Conservation (phyloP, 2,113 vertebrate species). For the Lota lota region DNA sequence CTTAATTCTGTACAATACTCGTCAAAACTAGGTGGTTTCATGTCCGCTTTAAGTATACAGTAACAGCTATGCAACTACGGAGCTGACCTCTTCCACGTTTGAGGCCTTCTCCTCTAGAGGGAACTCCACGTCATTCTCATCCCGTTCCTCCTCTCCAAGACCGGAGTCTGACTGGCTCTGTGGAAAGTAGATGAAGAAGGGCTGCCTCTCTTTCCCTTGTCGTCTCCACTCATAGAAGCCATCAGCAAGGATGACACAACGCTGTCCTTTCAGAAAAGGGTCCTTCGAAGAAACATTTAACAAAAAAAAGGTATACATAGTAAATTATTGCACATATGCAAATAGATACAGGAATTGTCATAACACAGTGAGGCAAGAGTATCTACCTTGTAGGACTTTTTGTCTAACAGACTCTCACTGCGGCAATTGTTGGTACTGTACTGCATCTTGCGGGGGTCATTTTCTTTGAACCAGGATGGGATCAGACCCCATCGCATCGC, state of each 20-base stretch:
- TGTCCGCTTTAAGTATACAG: too few relatives aligned
- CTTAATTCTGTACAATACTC: too few relatives aligned
- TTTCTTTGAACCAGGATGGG: slow-evolving; percentile 88
- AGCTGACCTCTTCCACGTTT: slow-evolving; percentile 33
- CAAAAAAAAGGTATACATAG: not conserved
- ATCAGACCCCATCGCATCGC: slow-evolving; percentile 95
- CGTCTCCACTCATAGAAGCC: slow-evolving; percentile 95
- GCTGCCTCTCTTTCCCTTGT: slow-evolving; percentile 76
- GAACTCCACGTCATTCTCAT: slow-evolving; percentile 11
- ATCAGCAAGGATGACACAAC: slow-evolving; percentile 92
- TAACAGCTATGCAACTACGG: not conserved
- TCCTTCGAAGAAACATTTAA: slow-evolving; percentile 64
- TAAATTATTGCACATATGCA: not conserved
- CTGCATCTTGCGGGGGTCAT: slow-evolving; percentile 82
- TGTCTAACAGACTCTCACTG: slow-evolving; percentile 87
- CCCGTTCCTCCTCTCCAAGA: slow-evolving; percentile 9
- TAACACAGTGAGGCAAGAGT: not conserved
- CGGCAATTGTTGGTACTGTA: slow-evolving; percentile 92
- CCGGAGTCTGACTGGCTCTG: slow-evolving; percentile 51
- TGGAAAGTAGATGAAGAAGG: slow-evolving; percentile 95
- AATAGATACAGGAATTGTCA: not conserved
- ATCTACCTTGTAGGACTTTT: slow-evolving; percentile 88
- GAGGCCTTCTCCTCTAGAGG: slow-evolving; percentile 4
- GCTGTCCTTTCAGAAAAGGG: slow-evolving; percentile 85
- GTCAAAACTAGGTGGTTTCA: too few relatives aligned